Base-by-base conservation (phyloP, 2,113 vertebrate species). In the Hippocampus zosterae region DNA sequence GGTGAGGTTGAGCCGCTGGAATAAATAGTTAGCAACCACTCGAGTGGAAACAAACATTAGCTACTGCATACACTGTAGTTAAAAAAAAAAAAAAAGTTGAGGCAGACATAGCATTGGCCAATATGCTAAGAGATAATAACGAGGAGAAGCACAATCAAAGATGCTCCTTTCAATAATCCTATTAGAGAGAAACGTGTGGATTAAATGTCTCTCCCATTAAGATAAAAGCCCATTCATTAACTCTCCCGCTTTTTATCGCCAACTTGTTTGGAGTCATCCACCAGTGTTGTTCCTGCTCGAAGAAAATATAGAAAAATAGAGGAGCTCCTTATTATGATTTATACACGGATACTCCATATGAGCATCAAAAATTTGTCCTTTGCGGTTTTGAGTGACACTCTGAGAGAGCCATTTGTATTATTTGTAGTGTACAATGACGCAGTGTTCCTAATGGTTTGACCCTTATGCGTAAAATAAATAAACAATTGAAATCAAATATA, bases 11-110 rank as follows among this genome's bases (percentile, higher is more conserved):
- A 89, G 88, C 86, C 76, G 73, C 78, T 66, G 81, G 84, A 90
- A 91, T 90, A 89, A 87, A 89, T 88, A 78, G 76, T 87, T 87
- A 86, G 82, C 74, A 88, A 83, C 59, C 68, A 78, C 71, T 67
- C 62, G 81, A 88, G 86, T 76, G 87, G 88, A 89, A 87, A 87
- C 83, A 76, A 90, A 88, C 91, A 87, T 87, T 70, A 77, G 85
- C 67, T 68, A 71, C 68, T 37, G 48, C 46, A 50, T 21, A 37
- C 41, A 62, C 46, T 12, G 29, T 27, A 67, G 27, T 53, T 15
- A 21, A n/a, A 18, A 23, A n/a, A 53, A 53, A 48, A 10, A 53
- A 37, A 37, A 65, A 29, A 29, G 29, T 44, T 5, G 44, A 46
- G 21, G 57, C 12, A 16, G 21, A 60, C 8, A 18, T 0, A 4